Percentiles rank a stretch among this genome's conserved stretches.
These are phyloP conservation scores for Zaprionus tsacasi DNA, from an alignment of 1,140 invertebrate species.

Conservation along the genomic window DNA sequence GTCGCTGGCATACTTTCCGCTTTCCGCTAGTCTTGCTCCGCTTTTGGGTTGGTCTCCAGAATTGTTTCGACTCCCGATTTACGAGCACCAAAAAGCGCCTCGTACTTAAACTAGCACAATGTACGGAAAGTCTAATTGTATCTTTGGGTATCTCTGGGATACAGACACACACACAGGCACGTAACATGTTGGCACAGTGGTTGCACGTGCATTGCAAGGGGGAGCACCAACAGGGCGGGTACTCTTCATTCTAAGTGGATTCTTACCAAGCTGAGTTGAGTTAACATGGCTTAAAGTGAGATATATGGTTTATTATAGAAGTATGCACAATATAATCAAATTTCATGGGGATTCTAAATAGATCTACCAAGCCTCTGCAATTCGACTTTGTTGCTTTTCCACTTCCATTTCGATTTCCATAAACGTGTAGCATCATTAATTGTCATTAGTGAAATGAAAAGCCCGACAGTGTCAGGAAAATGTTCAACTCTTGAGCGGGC, in stretches of 20 bases:
- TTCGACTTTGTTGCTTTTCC: slow-evolving; percentile 20
- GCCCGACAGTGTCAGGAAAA: slow-evolving; percentile 27
- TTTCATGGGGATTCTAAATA: background rate
- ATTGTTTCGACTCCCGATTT: slow-evolving; percentile 56
- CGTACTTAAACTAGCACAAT: slow-evolving; percentile 13
- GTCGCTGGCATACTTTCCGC: slow-evolving; percentile 62
- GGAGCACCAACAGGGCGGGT: background rate
- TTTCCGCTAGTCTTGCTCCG: slow-evolving; percentile 20
- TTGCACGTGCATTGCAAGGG: background rate
- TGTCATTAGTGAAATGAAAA: slow-evolving; percentile 64
- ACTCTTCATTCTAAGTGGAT: background rate
- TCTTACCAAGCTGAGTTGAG: background rate
- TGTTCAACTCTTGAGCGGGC: slow-evolving; percentile 41
- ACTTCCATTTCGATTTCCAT: slow-evolving; percentile 58
- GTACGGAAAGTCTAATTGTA: slow-evolving; percentile 36
- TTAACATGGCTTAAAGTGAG: background rate
- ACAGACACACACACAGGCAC: background rate
- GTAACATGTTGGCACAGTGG: background rate
- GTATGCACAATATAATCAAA: background rate
- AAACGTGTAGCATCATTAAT: slow-evolving; percentile 52
- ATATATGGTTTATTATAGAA: background rate
- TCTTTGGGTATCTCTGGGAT: background rate
- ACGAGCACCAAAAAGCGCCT: slow-evolving; percentile 38
- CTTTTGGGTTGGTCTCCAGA: slow-evolving; percentile 54
- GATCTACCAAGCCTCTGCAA: background rate